A percentile compares a stretch with the other conserved stretches of the same genome.
phyloP scores from a whole-genome alignment of 2,113 vertebrate species.

The Mormyrus lacerda region DNA sequence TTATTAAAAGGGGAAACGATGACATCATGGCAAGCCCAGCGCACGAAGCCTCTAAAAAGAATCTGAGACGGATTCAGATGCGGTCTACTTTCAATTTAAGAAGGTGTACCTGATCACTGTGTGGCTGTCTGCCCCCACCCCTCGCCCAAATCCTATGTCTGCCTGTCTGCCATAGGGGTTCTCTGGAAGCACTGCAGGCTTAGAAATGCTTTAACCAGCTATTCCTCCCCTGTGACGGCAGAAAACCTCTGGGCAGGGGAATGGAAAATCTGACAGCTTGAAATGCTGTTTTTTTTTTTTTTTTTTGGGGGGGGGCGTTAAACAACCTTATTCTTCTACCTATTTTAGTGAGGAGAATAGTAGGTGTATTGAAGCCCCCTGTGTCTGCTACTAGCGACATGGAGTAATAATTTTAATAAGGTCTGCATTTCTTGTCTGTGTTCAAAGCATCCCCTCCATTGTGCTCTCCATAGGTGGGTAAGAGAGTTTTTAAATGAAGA shows the following conservation, averaged over 20 bases:
- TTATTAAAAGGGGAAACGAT: not conserved
- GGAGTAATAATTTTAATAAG: not conserved
- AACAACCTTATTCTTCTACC: not conserved
- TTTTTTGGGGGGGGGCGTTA: not conserved
- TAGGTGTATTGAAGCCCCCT: too few relatives aligned
- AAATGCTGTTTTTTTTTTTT: conserved; percentile 5
- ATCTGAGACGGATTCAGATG: not conserved
- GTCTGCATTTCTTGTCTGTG: not conserved
- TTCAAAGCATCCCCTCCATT: not conserved
- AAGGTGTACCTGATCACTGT: not conserved
- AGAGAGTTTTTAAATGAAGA: conserved; percentile 97
- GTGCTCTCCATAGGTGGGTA: conserved; percentile 72
- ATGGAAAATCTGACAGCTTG: not conserved
- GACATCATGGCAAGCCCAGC: not conserved
- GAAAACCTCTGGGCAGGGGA: not conserved
- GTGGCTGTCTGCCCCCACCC: not conserved
- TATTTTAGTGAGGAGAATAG: not conserved
- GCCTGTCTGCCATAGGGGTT: not conserved
- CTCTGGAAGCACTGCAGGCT: not conserved
- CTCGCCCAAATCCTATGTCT: not conserved
- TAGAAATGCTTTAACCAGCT: not conserved
- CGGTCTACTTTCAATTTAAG: not conserved
- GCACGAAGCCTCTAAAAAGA: not conserved
- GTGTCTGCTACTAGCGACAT: not conserved
- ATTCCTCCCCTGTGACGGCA: not conserved